Evolutionary conservation across 2,888 invertebrate genomes (phyloP).

Genomic region (Therioaphis trifolii): DNA sequence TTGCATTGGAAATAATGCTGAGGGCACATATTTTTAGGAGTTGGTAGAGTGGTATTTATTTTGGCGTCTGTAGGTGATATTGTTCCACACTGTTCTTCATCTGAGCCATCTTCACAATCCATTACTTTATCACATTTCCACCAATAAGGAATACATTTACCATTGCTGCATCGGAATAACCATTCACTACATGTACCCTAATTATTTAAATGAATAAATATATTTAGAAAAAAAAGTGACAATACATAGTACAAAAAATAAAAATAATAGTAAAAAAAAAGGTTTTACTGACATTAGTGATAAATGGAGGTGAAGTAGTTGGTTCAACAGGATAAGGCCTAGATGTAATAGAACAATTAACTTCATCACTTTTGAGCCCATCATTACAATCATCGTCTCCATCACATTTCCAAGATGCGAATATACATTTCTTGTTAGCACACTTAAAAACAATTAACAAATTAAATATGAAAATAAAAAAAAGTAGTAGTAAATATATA

Average conservation of each 20-base stretch:
- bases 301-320: constrained; percentile 62
- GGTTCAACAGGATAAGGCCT: constrained; percentile 69
- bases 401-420: constrained; percentile 75
- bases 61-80: constrained; percentile 65
- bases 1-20: constrained; percentile 64
- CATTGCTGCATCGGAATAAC: constrained; percentile 82
- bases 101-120: constrained; percentile 82
- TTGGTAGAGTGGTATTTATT: constrained; percentile 68
- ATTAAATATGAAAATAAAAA: background rate
- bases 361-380: constrained; percentile 76
- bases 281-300: constrained; percentile 33
- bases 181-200: constrained; percentile 75
- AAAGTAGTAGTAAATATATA: constrained; percentile 42
- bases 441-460: constrained; percentile 64
- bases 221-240: constrained; percentile 27
- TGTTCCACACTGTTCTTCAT: constrained; percentile 75
- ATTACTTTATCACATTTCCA: constrained; percentile 84
- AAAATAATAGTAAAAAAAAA: background rate
- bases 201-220: constrained; percentile 30
- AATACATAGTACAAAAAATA: background rate
- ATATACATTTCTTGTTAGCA: constrained; percentile 71
- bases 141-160: constrained; percentile 78
- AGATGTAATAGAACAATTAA: constrained; percentile 75
- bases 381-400: constrained; percentile 73
- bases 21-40: constrained; percentile 65